These are phyloP conservation scores for Leguminivora glycinivorella DNA, from an alignment of 1,140 invertebrate species.

Conservation along the genomic window DNA sequence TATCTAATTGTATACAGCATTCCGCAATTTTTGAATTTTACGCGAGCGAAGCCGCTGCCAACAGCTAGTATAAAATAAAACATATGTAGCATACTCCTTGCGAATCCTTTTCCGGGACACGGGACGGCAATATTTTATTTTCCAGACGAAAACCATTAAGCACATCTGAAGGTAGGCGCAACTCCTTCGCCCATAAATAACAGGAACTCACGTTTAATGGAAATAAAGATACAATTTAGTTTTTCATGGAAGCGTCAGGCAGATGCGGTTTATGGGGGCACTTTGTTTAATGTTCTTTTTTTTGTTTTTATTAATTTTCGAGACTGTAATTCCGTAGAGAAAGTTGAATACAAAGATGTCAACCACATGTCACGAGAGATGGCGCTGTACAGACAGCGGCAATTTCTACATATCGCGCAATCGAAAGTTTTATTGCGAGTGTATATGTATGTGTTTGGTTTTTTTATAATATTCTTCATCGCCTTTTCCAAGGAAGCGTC, in stretches of 20 bases:
- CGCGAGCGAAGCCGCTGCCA: too few relatives aligned
- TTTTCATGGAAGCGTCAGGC: slow-evolving; percentile 30
- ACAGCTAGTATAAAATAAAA: slow-evolving; percentile 17
- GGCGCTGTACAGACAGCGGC: too few relatives aligned
- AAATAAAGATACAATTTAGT: slow-evolving; percentile 31
- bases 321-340: too few relatives aligned
- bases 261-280: slow-evolving; percentile 21
- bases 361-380: too few relatives aligned
- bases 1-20: too few relatives aligned
- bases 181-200: slow-evolving; percentile 47
- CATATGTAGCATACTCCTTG: neutral
- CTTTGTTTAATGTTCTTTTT: slow-evolving; percentile 20
- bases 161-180: slow-evolving; percentile 42
- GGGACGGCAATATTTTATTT: slow-evolving; percentile 34
- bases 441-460: too few relatives aligned
- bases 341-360: too few relatives aligned
- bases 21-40: too few relatives aligned
- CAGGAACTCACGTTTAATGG: slow-evolving; percentile 34
- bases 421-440: too few relatives aligned
- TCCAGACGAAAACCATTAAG: slow-evolving; percentile 47
- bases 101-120: slow-evolving; percentile 13
- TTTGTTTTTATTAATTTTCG: neutral
- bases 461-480: too few relatives aligned
- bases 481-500: too few relatives aligned
- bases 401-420: too few relatives aligned